A percentile compares a stretch with the other conserved stretches of the same genome.
Evolutionary conservation across 2,797 vertebrate genomes (phyloP).

Genomic region (Podarcis lilfordi): DNA sequence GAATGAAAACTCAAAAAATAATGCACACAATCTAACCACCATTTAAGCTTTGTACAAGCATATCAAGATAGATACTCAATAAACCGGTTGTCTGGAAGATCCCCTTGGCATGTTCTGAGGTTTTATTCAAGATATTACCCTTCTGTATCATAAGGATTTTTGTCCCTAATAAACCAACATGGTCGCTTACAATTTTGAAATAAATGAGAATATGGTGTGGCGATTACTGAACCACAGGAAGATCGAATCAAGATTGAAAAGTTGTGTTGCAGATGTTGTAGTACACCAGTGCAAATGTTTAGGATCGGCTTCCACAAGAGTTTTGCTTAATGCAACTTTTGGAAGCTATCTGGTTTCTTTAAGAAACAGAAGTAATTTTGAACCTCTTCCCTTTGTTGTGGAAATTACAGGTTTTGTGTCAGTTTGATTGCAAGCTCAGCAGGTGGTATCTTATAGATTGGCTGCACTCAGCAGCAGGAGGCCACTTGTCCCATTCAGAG

Average conservation of each 20-base stretch:
- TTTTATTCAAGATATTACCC: background rate
- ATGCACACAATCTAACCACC: background rate
- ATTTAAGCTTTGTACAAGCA: background rate
- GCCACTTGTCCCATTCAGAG: conserved; percentile 42
- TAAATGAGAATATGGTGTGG: conserved; percentile 6
- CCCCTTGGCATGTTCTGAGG: too few relatives aligned
- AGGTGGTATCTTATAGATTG: conserved; percentile 40
- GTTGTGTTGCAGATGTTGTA: background rate
- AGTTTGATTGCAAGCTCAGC: conserved; percentile 42
- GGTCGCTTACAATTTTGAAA: background rate
- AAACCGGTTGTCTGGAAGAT: background rate
- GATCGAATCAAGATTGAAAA: background rate
- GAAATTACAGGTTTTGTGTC: conserved; percentile 42
- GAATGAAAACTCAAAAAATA: background rate
- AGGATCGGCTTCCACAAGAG: background rate
- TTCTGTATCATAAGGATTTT: background rate
- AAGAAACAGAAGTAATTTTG: conserved; percentile 32
- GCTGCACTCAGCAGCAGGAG: conserved; percentile 32
- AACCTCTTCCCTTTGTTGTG: conserved; percentile 37
- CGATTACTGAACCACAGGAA: conserved; percentile 4
- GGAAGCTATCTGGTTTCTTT: conserved; percentile 15
- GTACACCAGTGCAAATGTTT: background rate
- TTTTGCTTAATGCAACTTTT: conserved; percentile 35
- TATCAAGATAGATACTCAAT: background rate
- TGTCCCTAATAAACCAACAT: background rate